Base-by-base conservation (phyloP, 2,113 vertebrate species). In the Thamnophis sirtalis region DNA sequence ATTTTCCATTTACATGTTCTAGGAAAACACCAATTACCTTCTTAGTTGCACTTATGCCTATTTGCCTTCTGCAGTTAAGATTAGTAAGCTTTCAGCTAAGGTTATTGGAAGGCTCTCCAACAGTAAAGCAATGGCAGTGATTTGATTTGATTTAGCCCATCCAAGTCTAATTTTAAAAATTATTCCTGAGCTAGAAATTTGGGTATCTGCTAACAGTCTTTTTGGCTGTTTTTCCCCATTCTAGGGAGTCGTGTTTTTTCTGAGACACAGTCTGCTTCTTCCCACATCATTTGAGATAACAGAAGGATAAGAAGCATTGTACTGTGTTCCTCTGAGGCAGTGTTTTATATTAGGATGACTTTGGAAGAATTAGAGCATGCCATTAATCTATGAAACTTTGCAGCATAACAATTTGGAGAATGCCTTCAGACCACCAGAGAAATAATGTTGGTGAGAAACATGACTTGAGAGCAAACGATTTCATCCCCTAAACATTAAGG, bases 331-430 rank as follows among this genome's bases (percentile, higher is more conserved):
- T 53, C 43, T n/a, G 22, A 84, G 68, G 91, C 87, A 89, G n/a
- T 53, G 54, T 54, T 60, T 88, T 85, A 55, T 92, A 84, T 55
- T 54, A 24, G 33, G 58, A 73, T 80, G 60, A 51, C 53, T 91
- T 63, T 73, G 21, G 54, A 89, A 92, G 87, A 89, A 92, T 89
- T 38, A 89, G 89, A 38, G 54, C 73, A 50, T 54, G 49, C 91
- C 54, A 55, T 91, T 89, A 89, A 84, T 89, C 91, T 92, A 55
- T 89, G 50, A 92, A 60, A 89, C 50, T 84, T 92, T 80, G 91
- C 33, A 50, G 43, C 68, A 89, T 89, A 92, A 89, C 48, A 49
- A 58, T 88, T 84, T 84, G 68, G 43, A 84, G 53, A 53, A 89
- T 50, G 87, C 9, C 87, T 84, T 51, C 73, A 60, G 43, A 89